These are phyloP conservation scores for Lampropteryx suffumata DNA, from an alignment of 2,888 invertebrate species.

Conservation along the genomic window DNA sequence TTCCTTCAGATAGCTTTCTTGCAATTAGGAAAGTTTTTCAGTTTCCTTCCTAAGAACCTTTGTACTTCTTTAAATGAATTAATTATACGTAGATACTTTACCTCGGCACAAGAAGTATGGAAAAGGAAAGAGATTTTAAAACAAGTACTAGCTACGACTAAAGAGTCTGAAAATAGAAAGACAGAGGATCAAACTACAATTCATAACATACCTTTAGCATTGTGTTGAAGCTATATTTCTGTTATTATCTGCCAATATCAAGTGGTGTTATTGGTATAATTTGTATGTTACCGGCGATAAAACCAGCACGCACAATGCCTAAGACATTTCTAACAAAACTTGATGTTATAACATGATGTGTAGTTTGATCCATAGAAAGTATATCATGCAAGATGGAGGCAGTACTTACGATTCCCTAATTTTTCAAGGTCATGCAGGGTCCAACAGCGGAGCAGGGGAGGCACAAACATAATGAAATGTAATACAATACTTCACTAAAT, in stretches of 20 bases:
- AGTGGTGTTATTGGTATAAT: too few relatives aligned
- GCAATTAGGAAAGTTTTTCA: conserved; percentile 21
- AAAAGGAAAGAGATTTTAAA: conserved; percentile 31
- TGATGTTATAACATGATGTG: background rate
- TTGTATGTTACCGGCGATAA: background rate
- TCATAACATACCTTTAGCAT: background rate
- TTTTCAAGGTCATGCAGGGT: conserved; percentile 76
- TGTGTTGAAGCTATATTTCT: background rate
- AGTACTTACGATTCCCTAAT: conserved; percentile 80
- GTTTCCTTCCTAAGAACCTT: conserved; percentile 30
- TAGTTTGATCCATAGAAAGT: conserved; percentile 9
- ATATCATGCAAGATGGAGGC: conserved; percentile 48
- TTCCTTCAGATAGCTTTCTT: too few relatives aligned
- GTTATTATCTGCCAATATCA: too few relatives aligned
- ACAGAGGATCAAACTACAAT: conserved; percentile 1
- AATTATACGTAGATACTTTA: conserved; percentile 36
- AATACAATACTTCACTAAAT: conserved; percentile 48
- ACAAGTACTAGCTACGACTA: conserved; percentile 23
- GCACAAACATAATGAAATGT: conserved; percentile 70
- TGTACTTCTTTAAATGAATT: conserved; percentile 32
- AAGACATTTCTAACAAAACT: background rate
- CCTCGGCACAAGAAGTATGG: conserved; percentile 36
- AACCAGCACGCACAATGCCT: too few relatives aligned
- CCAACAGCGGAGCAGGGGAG: conserved; percentile 62
- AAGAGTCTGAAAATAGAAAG: conserved; percentile 17